Conservation (phyloP, 2,113 vertebrate genomes). For the Chloroceryle aenea region DNA sequence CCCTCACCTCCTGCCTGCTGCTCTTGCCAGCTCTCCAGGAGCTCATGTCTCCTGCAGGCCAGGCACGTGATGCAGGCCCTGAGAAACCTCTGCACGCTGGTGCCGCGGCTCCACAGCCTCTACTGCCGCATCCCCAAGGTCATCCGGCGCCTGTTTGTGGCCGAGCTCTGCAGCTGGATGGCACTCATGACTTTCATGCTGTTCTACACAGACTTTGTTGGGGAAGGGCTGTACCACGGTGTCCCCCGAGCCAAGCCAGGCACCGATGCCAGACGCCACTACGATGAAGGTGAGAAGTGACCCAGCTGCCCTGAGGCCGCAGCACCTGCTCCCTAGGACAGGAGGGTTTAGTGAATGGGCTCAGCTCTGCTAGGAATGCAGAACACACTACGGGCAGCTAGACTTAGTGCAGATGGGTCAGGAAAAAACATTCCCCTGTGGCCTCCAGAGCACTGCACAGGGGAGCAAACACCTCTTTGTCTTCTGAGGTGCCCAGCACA, state of each 20-base stretch:
- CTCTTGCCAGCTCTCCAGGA: constrained; percentile 2
- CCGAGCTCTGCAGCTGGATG: constrained; percentile 90
- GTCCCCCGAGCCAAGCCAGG: constrained; percentile 83
- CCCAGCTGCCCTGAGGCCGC: not conserved
- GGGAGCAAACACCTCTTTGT: not conserved
- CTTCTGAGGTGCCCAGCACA: not conserved
- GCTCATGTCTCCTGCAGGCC: not conserved
- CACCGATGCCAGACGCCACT: constrained; percentile 78
- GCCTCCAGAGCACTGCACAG: not conserved
- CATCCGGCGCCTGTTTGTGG: constrained; percentile 82
- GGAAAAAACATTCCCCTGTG: fast-evolving
- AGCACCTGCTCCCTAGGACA: fast-evolving
- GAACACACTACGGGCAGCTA: fast-evolving
- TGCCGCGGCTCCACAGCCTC: constrained; percentile 74
- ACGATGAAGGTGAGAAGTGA: constrained; percentile 82
- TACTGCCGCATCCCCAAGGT: constrained; percentile 80
- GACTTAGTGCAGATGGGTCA: not conserved
- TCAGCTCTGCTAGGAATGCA: not conserved
- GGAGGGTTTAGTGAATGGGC: fast-evolving
- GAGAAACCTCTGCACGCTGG: constrained; percentile 57
- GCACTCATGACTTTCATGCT: constrained; percentile 88
- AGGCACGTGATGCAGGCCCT: not conserved
- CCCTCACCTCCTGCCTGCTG: not conserved
- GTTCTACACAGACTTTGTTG: constrained; percentile 89
- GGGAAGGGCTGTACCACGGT: constrained; percentile 85